Conservation (phyloP, 1,140 invertebrate species). For the Streblospio benedicti region DNA sequence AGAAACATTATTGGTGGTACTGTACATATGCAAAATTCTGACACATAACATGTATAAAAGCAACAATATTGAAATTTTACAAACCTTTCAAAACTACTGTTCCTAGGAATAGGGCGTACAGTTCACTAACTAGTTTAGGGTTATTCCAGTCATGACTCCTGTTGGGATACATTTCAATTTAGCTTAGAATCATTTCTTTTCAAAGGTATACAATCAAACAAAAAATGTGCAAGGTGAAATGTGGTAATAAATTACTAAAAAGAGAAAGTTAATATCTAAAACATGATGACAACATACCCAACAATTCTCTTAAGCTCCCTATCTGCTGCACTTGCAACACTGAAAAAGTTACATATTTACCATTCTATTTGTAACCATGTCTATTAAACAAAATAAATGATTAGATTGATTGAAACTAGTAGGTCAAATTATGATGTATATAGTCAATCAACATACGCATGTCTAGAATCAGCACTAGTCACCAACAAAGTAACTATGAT, state of each 20-base stretch:
- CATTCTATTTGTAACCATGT: neutral
- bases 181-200: neutral
- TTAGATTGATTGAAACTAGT: neutral
- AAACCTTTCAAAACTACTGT: slow-evolving; percentile 47
- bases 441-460: slow-evolving; percentile 32
- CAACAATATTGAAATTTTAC: neutral
- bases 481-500: slow-evolving; percentile 70
- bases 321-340: slow-evolving; percentile 68
- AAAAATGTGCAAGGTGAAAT: neutral
- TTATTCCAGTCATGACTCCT: slow-evolving; percentile 70
- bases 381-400: slow-evolving; percentile 2
- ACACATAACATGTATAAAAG: too few relatives aligned
- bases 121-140: slow-evolving; percentile 57
- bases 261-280: slow-evolving; percentile 23
- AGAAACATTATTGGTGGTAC: too few relatives aligned
- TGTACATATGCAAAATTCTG: too few relatives aligned
- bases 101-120: slow-evolving; percentile 72
- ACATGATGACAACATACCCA: slow-evolving; percentile 50
- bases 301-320: slow-evolving; percentile 63
- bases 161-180: slow-evolving; percentile 3
- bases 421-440: too few relatives aligned
- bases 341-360: slow-evolving; percentile 50
- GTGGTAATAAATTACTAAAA: slow-evolving; percentile 6
- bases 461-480: slow-evolving; percentile 73
- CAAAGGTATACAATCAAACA: neutral